Base-by-base conservation (phyloP, 1,140 invertebrate genomes). In the Meloidogyne floridensis region DNA sequence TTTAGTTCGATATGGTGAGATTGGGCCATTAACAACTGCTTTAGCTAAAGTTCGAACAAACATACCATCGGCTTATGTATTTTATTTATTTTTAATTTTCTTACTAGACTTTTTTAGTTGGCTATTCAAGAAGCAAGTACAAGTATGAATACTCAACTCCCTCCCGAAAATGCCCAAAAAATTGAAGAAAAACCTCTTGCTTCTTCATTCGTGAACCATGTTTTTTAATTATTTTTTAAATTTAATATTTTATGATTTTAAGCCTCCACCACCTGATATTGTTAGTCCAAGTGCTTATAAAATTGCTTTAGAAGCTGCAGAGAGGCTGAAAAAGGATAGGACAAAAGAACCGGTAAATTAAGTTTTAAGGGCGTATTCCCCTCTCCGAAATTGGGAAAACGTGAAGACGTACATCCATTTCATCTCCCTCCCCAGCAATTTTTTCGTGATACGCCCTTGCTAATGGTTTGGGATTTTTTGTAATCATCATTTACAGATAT, bases 11-110 rank as follows among this genome's bases (percentile, higher is more conserved):
- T 80, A 59, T 18, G 69, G 81, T 56, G 72, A 73, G n/a, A 73
- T 82, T 20, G 81, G 79, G 18, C 81, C 81, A 18, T 47, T 82
- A 32, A 82, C 81, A 18, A 53, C 80, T 13, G 81, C 81, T 43
- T 43, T 82, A 3, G 69, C 71, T 47, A 82, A 82, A 47, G 75
- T 82, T 9, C 20, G 59, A 54, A 82, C 81, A 32, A 82, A 82
- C 71, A 74, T 82, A 18, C 81, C 69, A 8, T 72, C 77, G 6
- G 81, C 81, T 11, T 82, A 82, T 70, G 79, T 82, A 74, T 47
- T 79, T 53, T n/a, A 72, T 13, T 8, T 5, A 4, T 9, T 78
- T 70, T n/a, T 70, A 10, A 3, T 42, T 47, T 18, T 3, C n/a
- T 72, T 71, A 20, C 0, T 2, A 10, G 47, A 72, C 9, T 32